Percentiles rank a stretch among this genome's conserved stretches.
These are phyloP conservation scores for Pharmacophagus antenor DNA, from an alignment of 2,888 invertebrate species.

Conservation along the genomic window DNA sequence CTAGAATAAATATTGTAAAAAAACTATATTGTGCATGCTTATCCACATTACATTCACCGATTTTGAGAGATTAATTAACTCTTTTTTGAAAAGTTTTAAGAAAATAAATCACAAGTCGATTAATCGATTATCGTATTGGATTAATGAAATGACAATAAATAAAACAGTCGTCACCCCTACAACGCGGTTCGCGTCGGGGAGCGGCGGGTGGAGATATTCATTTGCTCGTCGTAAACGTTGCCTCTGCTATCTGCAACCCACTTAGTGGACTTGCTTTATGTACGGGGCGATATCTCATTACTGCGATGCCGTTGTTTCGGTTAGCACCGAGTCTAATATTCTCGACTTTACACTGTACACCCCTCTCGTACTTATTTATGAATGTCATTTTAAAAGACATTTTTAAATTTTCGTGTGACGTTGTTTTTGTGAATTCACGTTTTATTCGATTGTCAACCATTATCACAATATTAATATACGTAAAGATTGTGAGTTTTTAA, in stretches of 20 bases:
- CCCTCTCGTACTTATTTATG: not conserved
- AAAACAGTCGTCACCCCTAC: conserved; percentile 46
- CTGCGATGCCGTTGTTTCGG: conserved; percentile 23
- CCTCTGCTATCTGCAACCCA: conserved; percentile 64
- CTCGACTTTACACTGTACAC: not conserved
- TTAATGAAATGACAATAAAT: conserved; percentile 9
- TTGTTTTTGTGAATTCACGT: too few relatives aligned
- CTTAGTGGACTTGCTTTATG: conserved; percentile 55
- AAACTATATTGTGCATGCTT: too few relatives aligned
- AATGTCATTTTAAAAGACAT: not conserved
- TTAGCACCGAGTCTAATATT: conserved; percentile 4
- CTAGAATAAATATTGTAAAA: too few relatives aligned
- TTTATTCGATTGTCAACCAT: too few relatives aligned
- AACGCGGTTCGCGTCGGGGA: conserved; percentile 37
- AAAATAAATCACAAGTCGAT: not conserved
- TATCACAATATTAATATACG: too few relatives aligned
- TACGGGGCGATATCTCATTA: conserved; percentile 34
- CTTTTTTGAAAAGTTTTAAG: not conserved
- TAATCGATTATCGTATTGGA: not conserved
- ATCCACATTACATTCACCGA: too few relatives aligned
- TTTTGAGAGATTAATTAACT: too few relatives aligned
- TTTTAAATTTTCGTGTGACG: not conserved
- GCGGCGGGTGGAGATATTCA: conserved; percentile 53
- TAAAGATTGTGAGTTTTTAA: too few relatives aligned
- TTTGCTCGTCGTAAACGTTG: conserved; percentile 62